A percentile compares a stretch with the other conserved stretches of the same genome.
These are phyloP conservation scores for Trichopria drosophilae DNA, from an alignment of 2,888 invertebrate genomes.

Conservation along the genomic window DNA sequence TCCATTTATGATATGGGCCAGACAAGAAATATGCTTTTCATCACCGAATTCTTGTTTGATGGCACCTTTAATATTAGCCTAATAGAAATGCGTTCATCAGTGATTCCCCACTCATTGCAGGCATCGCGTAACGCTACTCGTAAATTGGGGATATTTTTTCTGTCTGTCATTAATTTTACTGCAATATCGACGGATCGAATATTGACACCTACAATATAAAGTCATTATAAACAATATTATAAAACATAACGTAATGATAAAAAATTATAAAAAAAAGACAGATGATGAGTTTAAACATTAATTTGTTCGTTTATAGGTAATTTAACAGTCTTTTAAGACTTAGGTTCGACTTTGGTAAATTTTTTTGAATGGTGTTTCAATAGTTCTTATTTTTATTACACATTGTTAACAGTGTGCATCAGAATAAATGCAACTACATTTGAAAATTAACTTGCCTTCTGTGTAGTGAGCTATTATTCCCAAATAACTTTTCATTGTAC, in stretches of 20 bases:
- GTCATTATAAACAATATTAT: background rate
- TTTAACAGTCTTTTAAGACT: no score
- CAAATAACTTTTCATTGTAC: slow-evolving; percentile 1
- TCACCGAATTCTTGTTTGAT: background rate
- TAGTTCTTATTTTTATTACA: no score
- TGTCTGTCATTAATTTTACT: background rate
- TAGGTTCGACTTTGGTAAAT: no score
- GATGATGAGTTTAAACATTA: background rate
- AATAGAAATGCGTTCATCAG: background rate
- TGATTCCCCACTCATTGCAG: background rate
- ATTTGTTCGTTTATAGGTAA: no score
- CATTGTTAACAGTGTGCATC: no score
- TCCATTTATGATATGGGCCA: background rate
- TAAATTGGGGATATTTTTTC: slow-evolving; percentile 1
- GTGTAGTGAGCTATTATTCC: slow-evolving; percentile 2
- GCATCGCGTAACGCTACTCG: background rate
- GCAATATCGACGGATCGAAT: background rate
- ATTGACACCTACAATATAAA: background rate
- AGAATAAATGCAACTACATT: no score
- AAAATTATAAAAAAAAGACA: background rate
- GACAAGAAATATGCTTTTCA: background rate
- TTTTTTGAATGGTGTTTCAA: no score
- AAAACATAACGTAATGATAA: no score
- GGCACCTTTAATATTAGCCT: slow-evolving; percentile 4
- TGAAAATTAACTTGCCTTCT: slow-evolving; percentile 1